These are phyloP conservation scores for Pitangus sulphuratus DNA, from an alignment of 2,797 vertebrate genomes.

Conservation along the genomic window DNA sequence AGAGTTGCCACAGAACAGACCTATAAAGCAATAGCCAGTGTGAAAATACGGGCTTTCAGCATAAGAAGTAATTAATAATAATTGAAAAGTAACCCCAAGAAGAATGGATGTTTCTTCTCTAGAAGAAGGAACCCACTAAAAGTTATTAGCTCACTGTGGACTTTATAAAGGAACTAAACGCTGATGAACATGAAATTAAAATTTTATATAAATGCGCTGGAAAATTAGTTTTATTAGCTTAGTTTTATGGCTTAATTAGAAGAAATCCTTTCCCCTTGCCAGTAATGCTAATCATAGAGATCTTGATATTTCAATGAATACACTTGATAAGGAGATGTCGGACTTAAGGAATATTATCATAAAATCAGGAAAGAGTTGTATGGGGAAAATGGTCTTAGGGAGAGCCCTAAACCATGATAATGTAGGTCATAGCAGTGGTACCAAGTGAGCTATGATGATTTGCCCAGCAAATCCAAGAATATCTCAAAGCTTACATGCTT, in stretches of 20 bases:
- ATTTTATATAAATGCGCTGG: background rate
- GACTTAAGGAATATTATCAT: background rate
- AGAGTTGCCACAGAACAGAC: background rate
- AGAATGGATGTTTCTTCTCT: background rate
- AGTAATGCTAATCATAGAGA: background rate
- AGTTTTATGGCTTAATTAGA: background rate
- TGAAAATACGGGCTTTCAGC: background rate
- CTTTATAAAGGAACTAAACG: background rate
- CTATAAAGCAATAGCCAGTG: background rate
- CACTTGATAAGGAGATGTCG: background rate
- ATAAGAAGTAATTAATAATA: background rate
- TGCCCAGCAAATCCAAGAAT: background rate
- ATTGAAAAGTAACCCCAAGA: background rate
- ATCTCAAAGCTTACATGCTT: background rate
- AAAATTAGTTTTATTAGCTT: conserved; percentile 14
- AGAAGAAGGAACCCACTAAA: background rate
- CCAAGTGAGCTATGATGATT: background rate
- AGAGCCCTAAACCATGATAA: background rate
- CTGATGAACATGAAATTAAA: background rate
- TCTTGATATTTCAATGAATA: background rate
- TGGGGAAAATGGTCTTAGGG: background rate
- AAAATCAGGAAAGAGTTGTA: background rate
- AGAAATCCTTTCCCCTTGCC: background rate
- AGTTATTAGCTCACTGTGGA: background rate
- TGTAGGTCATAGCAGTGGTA: accelerated